Evolutionary conservation across 1,140 invertebrate species (phyloP).

Genomic region (Oncopodura yosiiana): DNA sequence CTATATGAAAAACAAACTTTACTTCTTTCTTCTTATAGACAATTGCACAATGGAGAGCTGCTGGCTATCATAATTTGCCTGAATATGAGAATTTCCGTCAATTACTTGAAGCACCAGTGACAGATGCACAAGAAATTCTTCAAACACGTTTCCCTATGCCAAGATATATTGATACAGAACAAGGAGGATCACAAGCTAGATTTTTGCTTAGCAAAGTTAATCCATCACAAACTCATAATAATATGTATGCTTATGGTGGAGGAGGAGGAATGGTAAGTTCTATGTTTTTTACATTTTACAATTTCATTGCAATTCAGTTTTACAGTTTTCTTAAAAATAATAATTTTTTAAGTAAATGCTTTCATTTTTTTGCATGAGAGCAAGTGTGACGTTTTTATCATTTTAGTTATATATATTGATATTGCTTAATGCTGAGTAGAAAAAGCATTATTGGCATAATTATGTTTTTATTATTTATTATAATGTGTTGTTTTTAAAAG

Average conservation of each 20-base stretch:
- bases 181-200: conserved; percentile 91
- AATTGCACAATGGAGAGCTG: conserved; percentile 89
- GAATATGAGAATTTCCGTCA: conserved; percentile 97
- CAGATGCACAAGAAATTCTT: conserved; percentile 95
- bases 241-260: conserved; percentile 82
- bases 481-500: background rate
- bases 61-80: conserved; percentile 89
- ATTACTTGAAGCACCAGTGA: conserved; percentile 86
- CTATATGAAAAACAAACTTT: background rate
- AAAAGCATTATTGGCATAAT: conserved; percentile 3
- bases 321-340: background rate
- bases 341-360: background rate
- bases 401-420: background rate
- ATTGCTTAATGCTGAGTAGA: background rate
- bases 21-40: conserved; percentile 52
- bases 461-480: background rate
- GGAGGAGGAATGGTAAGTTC: conserved; percentile 54
- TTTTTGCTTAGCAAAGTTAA: conserved; percentile 99
- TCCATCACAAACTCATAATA: conserved; percentile 99
- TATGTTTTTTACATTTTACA: conserved; percentile 37
- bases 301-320: background rate
- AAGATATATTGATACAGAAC: conserved; percentile 96
- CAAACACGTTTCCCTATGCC: conserved; percentile 94
- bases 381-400: too few species aligned
- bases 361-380: background rate